Base-by-base conservation (phyloP, 2,797 vertebrate genomes). In the Coreius guichenoti region DNA sequence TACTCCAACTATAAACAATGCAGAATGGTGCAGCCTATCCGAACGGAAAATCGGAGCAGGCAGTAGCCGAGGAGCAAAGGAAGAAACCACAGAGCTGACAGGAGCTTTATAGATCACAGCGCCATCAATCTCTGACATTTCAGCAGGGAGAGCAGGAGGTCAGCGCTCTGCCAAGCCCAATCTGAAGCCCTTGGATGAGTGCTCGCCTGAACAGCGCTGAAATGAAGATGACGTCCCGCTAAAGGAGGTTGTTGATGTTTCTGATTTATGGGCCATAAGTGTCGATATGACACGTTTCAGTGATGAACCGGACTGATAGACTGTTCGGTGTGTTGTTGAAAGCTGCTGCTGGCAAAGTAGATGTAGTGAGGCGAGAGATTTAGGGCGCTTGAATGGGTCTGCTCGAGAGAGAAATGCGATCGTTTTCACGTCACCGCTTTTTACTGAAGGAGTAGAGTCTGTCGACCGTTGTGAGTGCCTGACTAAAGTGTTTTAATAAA, bases 71-170 rank as follows among this genome's bases (percentile, higher is more conserved):
- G 29, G 67, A 75, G 77, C 8, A 9, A 72, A 49, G 63, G 33
- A 61, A 65, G 68, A 79, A 81, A 83, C 56, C 56, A 79, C 77
- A 81, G 45, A 26, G 79, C 73, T 78, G 78, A 78, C 81, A 56
- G 85, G 36, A 56, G 79, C 51, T 58, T 81, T 74, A 54, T 69
- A 82, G 49, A 67, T 83, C 76, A 72, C 72, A 19, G 65, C 5
- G 36, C 86, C 81, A 89, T 89, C 88, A 87, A 82, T 86, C 88
- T 89, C 70, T 39, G 12, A 82, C 67, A 70, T 87, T 88, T 88
- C 81, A 86, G 84, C 81, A 75, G 82, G 75, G 78, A 80, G 79
- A 87, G 83, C 77, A 63, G 86, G 78, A 90, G 86, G 73, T 85
- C 61, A 56, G 19, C 2, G 11, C 85, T 61, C 54, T 63, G 80